Evolutionary conservation across 2,113 vertebrate genomes (phyloP).

Genomic region (Amblyornis subalaris): DNA sequence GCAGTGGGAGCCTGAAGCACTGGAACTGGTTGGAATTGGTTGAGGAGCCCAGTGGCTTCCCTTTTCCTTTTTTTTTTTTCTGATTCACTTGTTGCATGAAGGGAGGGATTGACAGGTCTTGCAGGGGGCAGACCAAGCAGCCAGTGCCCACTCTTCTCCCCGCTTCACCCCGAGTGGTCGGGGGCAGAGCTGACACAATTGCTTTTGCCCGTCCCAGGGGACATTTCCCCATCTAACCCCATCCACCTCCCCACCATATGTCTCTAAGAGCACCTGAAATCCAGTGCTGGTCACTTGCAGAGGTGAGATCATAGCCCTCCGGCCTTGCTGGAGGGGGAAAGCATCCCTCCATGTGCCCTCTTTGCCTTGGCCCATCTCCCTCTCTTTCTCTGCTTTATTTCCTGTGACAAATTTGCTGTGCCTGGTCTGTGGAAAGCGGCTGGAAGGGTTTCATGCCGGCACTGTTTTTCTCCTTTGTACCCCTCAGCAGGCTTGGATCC

Average conservation of each 20-base stretch:
- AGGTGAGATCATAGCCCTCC: not conserved
- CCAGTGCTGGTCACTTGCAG: accelerated
- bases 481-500: not conserved
- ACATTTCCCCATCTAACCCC: too few relatives aligned
- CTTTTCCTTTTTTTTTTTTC: not conserved
- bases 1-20: not conserved
- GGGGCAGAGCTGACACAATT: not conserved
- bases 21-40: not conserved
- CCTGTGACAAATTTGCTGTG: not conserved
- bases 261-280: not conserved
- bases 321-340: not conserved
- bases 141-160: not conserved
- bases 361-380: not conserved
- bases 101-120: not conserved
- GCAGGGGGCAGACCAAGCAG: not conserved
- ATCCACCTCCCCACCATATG: accelerated
- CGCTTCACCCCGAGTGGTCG: accelerated
- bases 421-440: not conserved
- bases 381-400: not conserved
- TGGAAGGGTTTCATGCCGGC: not conserved
- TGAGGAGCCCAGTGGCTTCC: not conserved
- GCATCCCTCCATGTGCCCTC: not conserved
- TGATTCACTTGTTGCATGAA: not conserved
- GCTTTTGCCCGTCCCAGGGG: not conserved
- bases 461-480: not conserved